phyloP scores from a whole-genome alignment of 1,140 invertebrate species.

The Laodelphax striatellus region DNA sequence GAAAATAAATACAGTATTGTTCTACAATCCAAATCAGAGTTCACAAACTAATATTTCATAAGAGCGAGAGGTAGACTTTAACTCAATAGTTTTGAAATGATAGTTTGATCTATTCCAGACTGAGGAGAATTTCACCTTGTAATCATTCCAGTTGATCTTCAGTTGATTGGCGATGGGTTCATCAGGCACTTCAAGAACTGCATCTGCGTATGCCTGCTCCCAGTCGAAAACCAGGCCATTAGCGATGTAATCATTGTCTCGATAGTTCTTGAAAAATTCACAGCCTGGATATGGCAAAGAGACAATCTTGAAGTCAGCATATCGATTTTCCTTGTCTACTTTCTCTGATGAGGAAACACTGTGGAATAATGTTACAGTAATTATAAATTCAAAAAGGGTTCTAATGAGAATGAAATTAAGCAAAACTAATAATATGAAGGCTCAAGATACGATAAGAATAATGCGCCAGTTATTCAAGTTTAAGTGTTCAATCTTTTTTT shows the following conservation, averaged over 20 bases:
- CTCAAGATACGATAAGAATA: no score
- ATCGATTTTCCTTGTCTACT: slow-evolving; percentile 69
- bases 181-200: slow-evolving; percentile 54
- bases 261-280: slow-evolving; percentile 67
- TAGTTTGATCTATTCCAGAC: no score
- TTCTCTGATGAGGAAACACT: slow-evolving; percentile 82
- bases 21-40: no score
- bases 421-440: no score
- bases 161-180: slow-evolving; percentile 45
- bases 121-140: slow-evolving; percentile 49
- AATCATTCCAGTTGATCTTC: slow-evolving; percentile 57
- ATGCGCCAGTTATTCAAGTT: no score
- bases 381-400: neutral
- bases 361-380: neutral
- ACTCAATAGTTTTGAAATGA: no score
- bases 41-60: no score
- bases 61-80: no score
- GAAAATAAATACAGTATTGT: no score
- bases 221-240: slow-evolving; percentile 64
- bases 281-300: slow-evolving; percentile 74
- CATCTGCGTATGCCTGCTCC: slow-evolving; percentile 62
- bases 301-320: slow-evolving; percentile 61
- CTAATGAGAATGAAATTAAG: no score
- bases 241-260: slow-evolving; percentile 55
- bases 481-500: no score